These are phyloP conservation scores for Pristionchus pacificus DNA, from an alignment of 1,140 invertebrate genomes.

Conservation along the genomic window DNA sequence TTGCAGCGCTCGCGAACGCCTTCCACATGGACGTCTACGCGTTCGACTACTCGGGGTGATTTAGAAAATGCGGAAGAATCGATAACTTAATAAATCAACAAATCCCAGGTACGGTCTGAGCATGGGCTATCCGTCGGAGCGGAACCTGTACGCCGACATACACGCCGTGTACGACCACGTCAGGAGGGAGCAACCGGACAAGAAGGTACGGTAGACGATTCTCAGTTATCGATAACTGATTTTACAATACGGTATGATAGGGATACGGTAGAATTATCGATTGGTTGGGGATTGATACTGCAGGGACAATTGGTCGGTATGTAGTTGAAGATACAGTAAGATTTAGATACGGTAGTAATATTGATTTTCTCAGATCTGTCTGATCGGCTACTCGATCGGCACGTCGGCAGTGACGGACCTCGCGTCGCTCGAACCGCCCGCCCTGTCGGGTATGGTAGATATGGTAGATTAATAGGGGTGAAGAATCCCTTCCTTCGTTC, in stretches of 20 bases:
- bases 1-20: slow-evolving; percentile 16
- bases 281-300: too few relatives aligned
- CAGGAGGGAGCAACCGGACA: slow-evolving; percentile 17
- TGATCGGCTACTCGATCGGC: slow-evolving; percentile 31
- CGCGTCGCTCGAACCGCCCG: slow-evolving; percentile 20
- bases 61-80: too few relatives aligned
- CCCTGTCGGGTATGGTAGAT: slow-evolving; percentile 26
- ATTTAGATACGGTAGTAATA: not conserved
- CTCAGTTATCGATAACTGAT: too few relatives aligned
- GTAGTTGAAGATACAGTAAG: too few relatives aligned
- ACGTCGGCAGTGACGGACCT: slow-evolving; percentile 27
- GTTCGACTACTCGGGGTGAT: slow-evolving; percentile 32
- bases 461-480: too few relatives aligned
- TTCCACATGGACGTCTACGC: slow-evolving; percentile 21
- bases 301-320: too few relatives aligned
- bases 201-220: slow-evolving; percentile 13
- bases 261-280: too few relatives aligned
- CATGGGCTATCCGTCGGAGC: slow-evolving; percentile 21
- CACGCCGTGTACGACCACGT: slow-evolving; percentile 30
- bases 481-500: too few relatives aligned
- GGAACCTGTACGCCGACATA: slow-evolving; percentile 30
- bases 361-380: slow-evolving; percentile 22
- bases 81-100: not conserved
- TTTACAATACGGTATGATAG: too few relatives aligned
- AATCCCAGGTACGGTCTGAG: slow-evolving; percentile 19